Base-by-base conservation (phyloP, 2,888 invertebrate species). In the Halictus quadricinctus region DNA sequence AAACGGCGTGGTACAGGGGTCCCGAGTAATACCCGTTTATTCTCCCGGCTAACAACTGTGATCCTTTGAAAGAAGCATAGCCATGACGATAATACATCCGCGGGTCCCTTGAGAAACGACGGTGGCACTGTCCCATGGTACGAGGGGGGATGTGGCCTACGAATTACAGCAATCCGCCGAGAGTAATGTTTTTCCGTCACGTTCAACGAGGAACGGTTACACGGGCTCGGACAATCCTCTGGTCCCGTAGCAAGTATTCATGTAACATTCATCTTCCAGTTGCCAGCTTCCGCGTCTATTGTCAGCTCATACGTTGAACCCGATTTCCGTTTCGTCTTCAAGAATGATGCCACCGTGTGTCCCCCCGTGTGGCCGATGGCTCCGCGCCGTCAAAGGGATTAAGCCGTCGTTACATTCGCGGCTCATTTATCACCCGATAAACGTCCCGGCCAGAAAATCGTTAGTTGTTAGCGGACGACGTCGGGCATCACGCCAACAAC, bases 381-480 rank as follows among this genome's bases (percentile, higher is more conserved):
- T 75, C 81, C 69, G 12, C n/a, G 29, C 64, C 79, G 89, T 90
- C 89, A 88, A 85, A 88, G 88, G 88, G 90, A 93, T 93, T 92
- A 92, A 93, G 92, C 91, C 91, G 91, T 92, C 89, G 89, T 80
- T 83, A 76, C 84, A 87, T 85, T 89, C 81, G 82, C 85, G 83
- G 85, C 84, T 91, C 93, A 91, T 93, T 92, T 92, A 91, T 93
- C 93, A 93, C 83, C 79, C 83, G 89, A 91, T 87, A 87, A 89
- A 87, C 87, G 86, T 81, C 69, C 84, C 66, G 72, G 89, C 85
- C 87, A 85, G 91, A 90, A 90, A 90, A 91, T 90, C 91, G 86
- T 89, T 91, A 87, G 84, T 21, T 64, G 79, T 78, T 69, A 76
- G 78, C 83, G 75, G 41, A 36, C 36, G 36, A 7, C 36, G 78